Conservation (phyloP, 1,140 invertebrate genomes). For the Solenopsis fugax region DNA sequence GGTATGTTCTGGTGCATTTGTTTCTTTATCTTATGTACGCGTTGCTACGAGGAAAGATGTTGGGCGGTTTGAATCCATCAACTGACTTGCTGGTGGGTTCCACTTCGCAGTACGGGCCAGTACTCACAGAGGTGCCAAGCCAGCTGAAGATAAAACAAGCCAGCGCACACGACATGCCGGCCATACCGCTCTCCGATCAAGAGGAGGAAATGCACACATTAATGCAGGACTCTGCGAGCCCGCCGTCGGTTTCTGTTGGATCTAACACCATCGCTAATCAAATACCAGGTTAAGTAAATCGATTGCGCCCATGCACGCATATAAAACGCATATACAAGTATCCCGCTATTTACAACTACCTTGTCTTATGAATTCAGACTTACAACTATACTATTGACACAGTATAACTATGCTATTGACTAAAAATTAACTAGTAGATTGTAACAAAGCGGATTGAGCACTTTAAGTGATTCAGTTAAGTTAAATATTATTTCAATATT, state of each 20-base stretch:
- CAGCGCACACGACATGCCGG: conserved; percentile 75
- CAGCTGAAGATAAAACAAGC: conserved; percentile 82
- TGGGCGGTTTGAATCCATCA: conserved; percentile 87
- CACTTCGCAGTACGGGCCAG: conserved; percentile 87
- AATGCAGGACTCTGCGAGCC: conserved; percentile 82
- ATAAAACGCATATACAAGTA: background rate
- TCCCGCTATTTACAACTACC: no score
- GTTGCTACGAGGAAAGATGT: conserved; percentile 86
- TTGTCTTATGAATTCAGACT: no score
- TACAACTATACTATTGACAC: no score
- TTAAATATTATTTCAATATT: no score
- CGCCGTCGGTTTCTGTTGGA: conserved; percentile 74
- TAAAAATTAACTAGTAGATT: no score
- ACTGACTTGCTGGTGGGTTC: conserved; percentile 87
- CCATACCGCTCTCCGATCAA: conserved; percentile 84
- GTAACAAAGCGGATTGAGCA: no score
- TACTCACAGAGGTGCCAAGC: conserved; percentile 85
- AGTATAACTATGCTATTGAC: no score
- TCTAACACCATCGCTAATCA: conserved; percentile 79
- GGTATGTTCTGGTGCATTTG: conserved; percentile 68
- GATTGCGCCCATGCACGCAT: background rate
- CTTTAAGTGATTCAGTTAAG: no score
- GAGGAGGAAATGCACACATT: conserved; percentile 85
- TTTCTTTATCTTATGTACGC: conserved; percentile 85
- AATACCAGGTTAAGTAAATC: conserved; percentile 82